A percentile compares a stretch with the other conserved stretches of the same genome.
Conservation (phyloP, 2,888 invertebrate species). For the Cataglyphis livida region DNA sequence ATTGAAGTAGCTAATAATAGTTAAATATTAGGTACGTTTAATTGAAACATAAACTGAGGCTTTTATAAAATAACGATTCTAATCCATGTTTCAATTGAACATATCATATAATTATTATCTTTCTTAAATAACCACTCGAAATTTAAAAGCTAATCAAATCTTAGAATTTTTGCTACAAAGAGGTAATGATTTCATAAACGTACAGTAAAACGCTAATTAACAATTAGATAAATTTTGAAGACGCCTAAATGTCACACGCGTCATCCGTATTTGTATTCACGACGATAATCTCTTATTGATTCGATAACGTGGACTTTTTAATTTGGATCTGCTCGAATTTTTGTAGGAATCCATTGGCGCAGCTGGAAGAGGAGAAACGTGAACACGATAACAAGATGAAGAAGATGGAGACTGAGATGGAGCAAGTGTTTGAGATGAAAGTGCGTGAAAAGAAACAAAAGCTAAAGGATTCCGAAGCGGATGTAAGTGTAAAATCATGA, state of each 20-base stretch:
- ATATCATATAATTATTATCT: neutral
- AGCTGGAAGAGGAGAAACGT: constrained; percentile 99
- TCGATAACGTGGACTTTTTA: neutral
- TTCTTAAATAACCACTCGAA: neutral
- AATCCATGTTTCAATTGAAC: neutral
- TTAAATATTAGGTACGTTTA: neutral
- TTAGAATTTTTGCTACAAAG: neutral
- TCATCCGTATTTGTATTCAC: constrained; percentile 4
- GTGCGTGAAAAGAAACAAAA: constrained; percentile 98
- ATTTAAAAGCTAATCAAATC: neutral
- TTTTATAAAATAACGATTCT: neutral
- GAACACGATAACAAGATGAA: constrained; percentile 99
- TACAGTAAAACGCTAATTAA: constrained; percentile 11
- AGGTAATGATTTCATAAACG: constrained; percentile 15
- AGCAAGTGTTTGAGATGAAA: constrained; percentile 99
- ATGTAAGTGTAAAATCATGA: constrained; percentile 87
- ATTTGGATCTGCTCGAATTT: constrained; percentile 19
- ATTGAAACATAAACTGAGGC: neutral
- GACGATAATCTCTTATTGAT: neutral
- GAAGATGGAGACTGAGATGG: constrained; percentile 99
- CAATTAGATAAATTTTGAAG: constrained; percentile 11
- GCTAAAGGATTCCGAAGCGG: constrained; percentile 97
- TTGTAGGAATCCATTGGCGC: constrained; percentile 97
- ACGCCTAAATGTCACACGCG: constrained; percentile 17
- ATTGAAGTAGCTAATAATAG: neutral